Percentiles rank a stretch among this genome's conserved stretches.
Conservation (phyloP, 2,888 invertebrate species). For the Corbicula japonica region DNA sequence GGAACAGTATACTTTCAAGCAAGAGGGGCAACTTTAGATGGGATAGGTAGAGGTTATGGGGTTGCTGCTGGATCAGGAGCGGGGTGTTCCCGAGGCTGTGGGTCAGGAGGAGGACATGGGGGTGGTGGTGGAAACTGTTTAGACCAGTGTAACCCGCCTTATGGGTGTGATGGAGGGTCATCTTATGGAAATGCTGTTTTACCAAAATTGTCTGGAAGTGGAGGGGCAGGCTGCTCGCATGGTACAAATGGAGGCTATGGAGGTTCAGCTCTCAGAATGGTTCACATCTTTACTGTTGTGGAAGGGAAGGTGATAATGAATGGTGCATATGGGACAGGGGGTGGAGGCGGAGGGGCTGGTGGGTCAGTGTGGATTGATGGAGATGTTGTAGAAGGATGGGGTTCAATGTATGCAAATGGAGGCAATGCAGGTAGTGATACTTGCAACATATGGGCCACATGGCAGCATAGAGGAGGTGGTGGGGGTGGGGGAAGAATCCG, state of each 20-base stretch:
- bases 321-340: slow-evolving; percentile 50
- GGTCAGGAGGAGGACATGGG: slow-evolving; percentile 74
- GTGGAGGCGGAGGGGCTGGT: slow-evolving; percentile 75
- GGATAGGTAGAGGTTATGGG: slow-evolving; percentile 64
- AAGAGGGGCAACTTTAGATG: slow-evolving; percentile 61
- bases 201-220: slow-evolving; percentile 73
- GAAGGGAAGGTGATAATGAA: slow-evolving; percentile 71
- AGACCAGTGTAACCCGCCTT: slow-evolving; percentile 49
- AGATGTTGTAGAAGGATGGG: slow-evolving; percentile 76
- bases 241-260: slow-evolving; percentile 61
- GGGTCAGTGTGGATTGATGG: slow-evolving; percentile 79
- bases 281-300: slow-evolving; percentile 57
- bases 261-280: slow-evolving; percentile 66
- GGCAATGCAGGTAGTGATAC: slow-evolving; percentile 50
- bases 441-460: neutral
- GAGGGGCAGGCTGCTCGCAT: slow-evolving; percentile 71
- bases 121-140: slow-evolving; percentile 69
- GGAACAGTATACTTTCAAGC: slow-evolving; percentile 65
- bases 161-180: slow-evolving; percentile 7
- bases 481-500: slow-evolving; percentile 78
- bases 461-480: slow-evolving; percentile 70
- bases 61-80: slow-evolving; percentile 65
- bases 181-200: slow-evolving; percentile 33
- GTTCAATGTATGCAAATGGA: slow-evolving; percentile 66
- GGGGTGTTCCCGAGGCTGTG: slow-evolving; percentile 61